phyloP scores from a whole-genome alignment of 1,140 invertebrate species.

The Penaeus indicus region DNA sequence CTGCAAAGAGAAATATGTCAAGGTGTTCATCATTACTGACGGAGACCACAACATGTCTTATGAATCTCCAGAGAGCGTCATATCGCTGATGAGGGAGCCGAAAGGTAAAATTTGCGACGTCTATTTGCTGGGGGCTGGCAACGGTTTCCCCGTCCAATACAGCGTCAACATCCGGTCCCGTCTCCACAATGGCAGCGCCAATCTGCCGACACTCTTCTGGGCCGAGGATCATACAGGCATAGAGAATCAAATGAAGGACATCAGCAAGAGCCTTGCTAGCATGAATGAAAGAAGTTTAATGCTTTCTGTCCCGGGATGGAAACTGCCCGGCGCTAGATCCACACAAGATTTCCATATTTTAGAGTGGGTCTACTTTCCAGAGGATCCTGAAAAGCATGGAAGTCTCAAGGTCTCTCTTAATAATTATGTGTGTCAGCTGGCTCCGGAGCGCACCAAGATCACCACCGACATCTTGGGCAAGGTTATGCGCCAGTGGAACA shows the following conservation, averaged over 20 bases:
- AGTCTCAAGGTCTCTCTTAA: background rate
- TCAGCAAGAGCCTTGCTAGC: background rate
- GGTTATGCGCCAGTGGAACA: slow-evolving; percentile 57
- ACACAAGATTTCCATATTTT: slow-evolving; percentile 28
- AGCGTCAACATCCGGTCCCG: slow-evolving; percentile 55
- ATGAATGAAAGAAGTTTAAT: background rate
- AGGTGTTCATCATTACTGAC: slow-evolving; percentile 47
- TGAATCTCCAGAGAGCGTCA: background rate
- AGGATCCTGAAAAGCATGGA: background rate
- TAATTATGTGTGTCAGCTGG: background rate
- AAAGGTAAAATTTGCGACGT: slow-evolving; percentile 41
- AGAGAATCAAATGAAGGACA: slow-evolving; percentile 31
- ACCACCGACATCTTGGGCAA: background rate
- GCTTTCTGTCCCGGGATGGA: slow-evolving; percentile 27
- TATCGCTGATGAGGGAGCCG: slow-evolving; percentile 2
- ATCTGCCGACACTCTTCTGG: slow-evolving; percentile 54
- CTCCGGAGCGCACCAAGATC: background rate
- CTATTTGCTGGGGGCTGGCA: slow-evolving; percentile 51
- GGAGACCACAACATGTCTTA: slow-evolving; percentile 40
- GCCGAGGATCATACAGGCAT: background rate
- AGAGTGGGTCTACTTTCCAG: slow-evolving; percentile 41
- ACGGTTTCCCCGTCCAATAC: slow-evolving; percentile 51
- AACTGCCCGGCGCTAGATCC: slow-evolving; percentile 5
- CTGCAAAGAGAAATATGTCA: slow-evolving; percentile 18
- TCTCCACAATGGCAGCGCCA: slow-evolving; percentile 58